A percentile compares a stretch with the other conserved stretches of the same genome.
Evolutionary conservation across 2,797 vertebrate genomes (phyloP).

Genomic region (Arctocebus calabarensis): DNA sequence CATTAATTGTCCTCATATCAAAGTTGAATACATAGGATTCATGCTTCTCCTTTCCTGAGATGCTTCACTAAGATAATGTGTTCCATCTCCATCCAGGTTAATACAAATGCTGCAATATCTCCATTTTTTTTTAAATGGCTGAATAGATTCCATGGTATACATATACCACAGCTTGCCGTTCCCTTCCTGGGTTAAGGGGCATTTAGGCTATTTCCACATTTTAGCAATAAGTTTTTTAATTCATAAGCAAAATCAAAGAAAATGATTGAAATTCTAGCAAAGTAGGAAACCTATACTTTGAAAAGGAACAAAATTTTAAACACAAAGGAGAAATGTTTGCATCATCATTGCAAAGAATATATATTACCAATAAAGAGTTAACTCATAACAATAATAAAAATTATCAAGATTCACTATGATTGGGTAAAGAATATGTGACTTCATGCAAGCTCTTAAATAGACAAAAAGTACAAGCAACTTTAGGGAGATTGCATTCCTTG

Average conservation of each 20-base stretch:
- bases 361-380: neutral
- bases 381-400: neutral
- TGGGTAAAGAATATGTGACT: neutral
- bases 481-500: neutral
- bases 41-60: too few species aligned
- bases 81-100: too few species aligned
- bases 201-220: too few species aligned
- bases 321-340: neutral
- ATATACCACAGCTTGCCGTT: too few species aligned
- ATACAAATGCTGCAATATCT: too few species aligned
- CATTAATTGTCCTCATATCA: too few species aligned
- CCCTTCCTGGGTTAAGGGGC: too few species aligned
- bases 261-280: neutral
- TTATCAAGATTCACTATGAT: neutral
- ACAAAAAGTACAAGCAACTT: neutral
- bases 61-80: too few species aligned
- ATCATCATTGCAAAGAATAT: neutral
- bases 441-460: neutral
- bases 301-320: slow-evolving; percentile 34
- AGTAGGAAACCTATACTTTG: neutral
- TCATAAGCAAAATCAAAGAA: slow-evolving; percentile 33
- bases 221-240: slow-evolving; percentile 15
- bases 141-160: too few species aligned
- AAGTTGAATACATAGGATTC: too few species aligned
- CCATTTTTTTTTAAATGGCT: too few species aligned